phyloP scores from a whole-genome alignment of 53 echinoderm and acorn worm genomes.

The Glandiceps talaboti region DNA sequence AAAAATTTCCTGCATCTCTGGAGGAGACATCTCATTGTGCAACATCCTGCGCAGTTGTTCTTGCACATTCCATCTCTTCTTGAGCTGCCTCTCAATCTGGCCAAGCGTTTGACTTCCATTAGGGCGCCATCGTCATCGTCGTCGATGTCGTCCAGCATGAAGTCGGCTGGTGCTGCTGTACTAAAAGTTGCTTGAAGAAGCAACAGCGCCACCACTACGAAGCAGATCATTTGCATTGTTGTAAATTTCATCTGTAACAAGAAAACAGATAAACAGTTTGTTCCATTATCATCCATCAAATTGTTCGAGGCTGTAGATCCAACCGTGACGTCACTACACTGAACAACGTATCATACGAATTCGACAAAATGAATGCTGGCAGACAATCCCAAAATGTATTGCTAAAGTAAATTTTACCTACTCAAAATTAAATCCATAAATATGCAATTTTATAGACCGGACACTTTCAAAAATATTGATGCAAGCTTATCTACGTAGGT shows the following conservation, averaged over 20 bases:
- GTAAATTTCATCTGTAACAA: not conserved
- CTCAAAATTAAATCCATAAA: too few relatives aligned
- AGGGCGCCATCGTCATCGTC: not conserved
- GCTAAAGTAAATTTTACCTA: too few relatives aligned
- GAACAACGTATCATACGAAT: too few relatives aligned
- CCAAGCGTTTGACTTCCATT: not conserved
- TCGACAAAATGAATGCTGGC: too few relatives aligned
- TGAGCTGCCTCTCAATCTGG: not conserved
- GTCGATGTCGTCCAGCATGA: not conserved
- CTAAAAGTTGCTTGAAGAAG: not conserved
- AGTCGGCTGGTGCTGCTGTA: too few relatives aligned
- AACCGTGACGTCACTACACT: too few relatives aligned
- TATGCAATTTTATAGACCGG: too few relatives aligned
- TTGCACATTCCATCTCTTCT: not conserved
- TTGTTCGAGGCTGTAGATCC: too few relatives aligned
- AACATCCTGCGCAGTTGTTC: not conserved
- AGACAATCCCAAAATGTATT: too few relatives aligned
- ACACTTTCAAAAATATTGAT: too few relatives aligned
- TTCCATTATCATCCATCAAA: too few relatives aligned
- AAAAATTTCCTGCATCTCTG: not conserved
- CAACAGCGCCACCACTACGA: not conserved
- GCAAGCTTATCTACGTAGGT: too few relatives aligned
- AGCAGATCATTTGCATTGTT: not conserved
- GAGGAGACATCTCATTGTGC: not conserved
- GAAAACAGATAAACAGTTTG: not conserved